A percentile compares a stretch with the other conserved stretches of the same genome.
Conservation (phyloP, 2,888 invertebrate species). For the Tipula vernalis region DNA sequence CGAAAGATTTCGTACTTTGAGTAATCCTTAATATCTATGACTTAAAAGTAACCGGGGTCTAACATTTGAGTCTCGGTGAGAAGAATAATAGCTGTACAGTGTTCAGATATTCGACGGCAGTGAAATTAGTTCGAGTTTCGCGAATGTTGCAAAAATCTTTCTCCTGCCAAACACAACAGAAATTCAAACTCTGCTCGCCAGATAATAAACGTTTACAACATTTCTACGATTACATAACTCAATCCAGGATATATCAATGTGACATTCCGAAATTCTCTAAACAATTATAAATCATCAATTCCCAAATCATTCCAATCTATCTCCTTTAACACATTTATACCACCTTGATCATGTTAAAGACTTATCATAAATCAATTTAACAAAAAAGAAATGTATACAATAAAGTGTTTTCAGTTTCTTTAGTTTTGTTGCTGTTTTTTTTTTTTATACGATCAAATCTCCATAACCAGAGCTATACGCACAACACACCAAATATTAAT, state of each 20-base stretch:
- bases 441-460: background rate
- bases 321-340: background rate
- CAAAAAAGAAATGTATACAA: background rate
- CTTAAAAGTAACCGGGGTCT: too few relatives aligned
- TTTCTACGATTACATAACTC: background rate
- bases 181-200: too few relatives aligned
- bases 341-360: background rate
- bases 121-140: too few relatives aligned
- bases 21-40: too few relatives aligned
- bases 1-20: too few relatives aligned
- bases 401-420: background rate
- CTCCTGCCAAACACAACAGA: too few relatives aligned
- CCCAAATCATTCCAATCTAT: background rate
- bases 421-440: background rate
- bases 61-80: too few relatives aligned
- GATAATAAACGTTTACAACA: too few relatives aligned
- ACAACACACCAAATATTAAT: background rate
- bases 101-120: too few relatives aligned
- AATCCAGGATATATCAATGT: background rate
- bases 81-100: too few relatives aligned
- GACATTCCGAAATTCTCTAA: background rate
- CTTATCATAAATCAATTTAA: background rate
- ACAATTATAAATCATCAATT: background rate
- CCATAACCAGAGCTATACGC: background rate
- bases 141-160: too few relatives aligned